A percentile compares a stretch with the other conserved stretches of the same genome.
Evolutionary conservation across 2,113 vertebrate species (phyloP).

Genomic region (Aptenodytes patagonicus): DNA sequence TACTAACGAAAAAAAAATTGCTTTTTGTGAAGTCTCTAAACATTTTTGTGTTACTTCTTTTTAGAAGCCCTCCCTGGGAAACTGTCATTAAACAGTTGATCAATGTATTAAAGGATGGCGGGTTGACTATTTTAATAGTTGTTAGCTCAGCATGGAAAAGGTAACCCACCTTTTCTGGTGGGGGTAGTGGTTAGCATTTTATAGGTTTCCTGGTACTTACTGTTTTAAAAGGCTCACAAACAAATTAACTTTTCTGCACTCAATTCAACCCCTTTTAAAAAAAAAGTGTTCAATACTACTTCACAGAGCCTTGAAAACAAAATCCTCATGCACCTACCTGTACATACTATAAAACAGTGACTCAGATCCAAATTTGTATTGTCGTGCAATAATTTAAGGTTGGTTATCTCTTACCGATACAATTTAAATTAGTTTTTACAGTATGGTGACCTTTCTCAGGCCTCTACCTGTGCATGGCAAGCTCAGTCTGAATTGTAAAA

Average conservation of each 20-base stretch:
- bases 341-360: neutral
- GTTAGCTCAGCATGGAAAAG: neutral
- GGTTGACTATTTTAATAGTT: neutral
- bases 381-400: neutral
- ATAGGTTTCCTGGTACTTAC: neutral
- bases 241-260: neutral
- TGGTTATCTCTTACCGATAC: neutral
- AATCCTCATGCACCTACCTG: neutral
- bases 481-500: neutral
- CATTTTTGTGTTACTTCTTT: neutral
- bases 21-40: neutral
- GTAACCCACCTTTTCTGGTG: neutral
- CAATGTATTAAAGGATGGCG: neutral
- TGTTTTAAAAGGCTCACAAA: neutral
- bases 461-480: neutral
- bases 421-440: neutral
- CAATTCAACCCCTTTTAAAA: neutral
- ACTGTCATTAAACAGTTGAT: neutral
- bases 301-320: neutral
- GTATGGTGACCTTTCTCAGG: neutral
- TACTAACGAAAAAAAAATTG: rapidly evolving
- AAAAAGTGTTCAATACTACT: neutral
- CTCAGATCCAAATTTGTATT: neutral
- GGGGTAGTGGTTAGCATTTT: neutral
- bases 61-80: neutral